Evolutionary conservation across 2,797 vertebrate genomes (phyloP).

Genomic region (Apogon talboti): DNA sequence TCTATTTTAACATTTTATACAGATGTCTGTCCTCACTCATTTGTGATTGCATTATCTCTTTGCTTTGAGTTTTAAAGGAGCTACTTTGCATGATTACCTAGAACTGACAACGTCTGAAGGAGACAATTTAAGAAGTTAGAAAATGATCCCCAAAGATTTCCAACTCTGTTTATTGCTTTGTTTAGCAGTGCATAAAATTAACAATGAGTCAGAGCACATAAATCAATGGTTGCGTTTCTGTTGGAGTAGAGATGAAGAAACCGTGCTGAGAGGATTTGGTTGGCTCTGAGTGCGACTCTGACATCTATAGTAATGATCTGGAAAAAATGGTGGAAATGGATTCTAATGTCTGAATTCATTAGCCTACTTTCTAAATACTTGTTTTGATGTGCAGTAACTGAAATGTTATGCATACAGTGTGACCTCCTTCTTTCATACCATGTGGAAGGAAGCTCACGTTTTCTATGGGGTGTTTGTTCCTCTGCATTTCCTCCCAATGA

Average conservation of each 20-base stretch:
- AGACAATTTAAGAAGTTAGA: constrained; percentile 10
- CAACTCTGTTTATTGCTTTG: constrained; percentile 10
- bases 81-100: constrained; percentile 9
- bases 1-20: not conserved
- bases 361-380: constrained; percentile 59
- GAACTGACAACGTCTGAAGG: not conserved
- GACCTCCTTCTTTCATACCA: constrained; percentile 59
- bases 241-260: constrained; percentile 29
- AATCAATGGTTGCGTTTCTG: constrained; percentile 31
- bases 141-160: constrained; percentile 16
- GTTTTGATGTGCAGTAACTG: constrained; percentile 56
- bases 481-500: not conserved
- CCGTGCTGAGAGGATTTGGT: constrained; percentile 18
- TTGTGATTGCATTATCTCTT: not conserved
- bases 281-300: constrained; percentile 20
- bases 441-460: constrained; percentile 19
- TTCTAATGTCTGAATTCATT: constrained; percentile 55
- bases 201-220: constrained; percentile 31
- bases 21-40: not conserved
- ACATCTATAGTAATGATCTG: constrained; percentile 22
- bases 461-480: not conserved
- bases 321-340: constrained; percentile 15
- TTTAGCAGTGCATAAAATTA: constrained; percentile 40
- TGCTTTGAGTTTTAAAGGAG: not conserved
- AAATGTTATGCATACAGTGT: constrained; percentile 40